phyloP scores from a whole-genome alignment of 53 echinoderm and acorn worm species.

The Zoroaster sp. region DNA sequence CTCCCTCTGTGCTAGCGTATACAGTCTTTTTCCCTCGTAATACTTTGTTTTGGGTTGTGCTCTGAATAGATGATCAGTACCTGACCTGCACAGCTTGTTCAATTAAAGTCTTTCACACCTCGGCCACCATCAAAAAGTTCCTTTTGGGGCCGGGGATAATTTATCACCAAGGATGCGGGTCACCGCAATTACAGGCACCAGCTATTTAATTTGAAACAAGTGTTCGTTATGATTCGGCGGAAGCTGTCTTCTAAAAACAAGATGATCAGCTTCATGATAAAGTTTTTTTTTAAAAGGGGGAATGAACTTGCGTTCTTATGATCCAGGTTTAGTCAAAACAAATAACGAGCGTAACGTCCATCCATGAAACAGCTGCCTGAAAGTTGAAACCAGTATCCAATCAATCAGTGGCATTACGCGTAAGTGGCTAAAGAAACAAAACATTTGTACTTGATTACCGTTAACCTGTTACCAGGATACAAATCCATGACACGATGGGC shows the following conservation, averaged over 20 bases:
- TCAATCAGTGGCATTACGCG: background rate
- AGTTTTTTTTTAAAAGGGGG: background rate
- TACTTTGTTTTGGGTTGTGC: background rate
- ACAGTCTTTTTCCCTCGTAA: background rate
- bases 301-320: background rate
- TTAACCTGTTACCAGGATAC: too few species aligned
- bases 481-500: too few species aligned
- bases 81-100: background rate
- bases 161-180: background rate
- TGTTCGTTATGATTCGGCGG: background rate
- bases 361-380: background rate
- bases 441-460: too few species aligned
- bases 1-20: background rate
- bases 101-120: background rate
- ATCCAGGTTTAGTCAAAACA: background rate
- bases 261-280: background rate
- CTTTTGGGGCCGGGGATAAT: background rate
- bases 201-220: background rate
- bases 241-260: background rate
- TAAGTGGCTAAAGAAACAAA: constrained; percentile 21
- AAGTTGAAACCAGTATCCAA: background rate
- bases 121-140: background rate
- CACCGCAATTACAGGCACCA: background rate
- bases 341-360: background rate
- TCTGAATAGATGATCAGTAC: constrained; percentile 1